Base-by-base conservation (phyloP, 2,797 vertebrate species). In the Centropyge bicolor region DNA sequence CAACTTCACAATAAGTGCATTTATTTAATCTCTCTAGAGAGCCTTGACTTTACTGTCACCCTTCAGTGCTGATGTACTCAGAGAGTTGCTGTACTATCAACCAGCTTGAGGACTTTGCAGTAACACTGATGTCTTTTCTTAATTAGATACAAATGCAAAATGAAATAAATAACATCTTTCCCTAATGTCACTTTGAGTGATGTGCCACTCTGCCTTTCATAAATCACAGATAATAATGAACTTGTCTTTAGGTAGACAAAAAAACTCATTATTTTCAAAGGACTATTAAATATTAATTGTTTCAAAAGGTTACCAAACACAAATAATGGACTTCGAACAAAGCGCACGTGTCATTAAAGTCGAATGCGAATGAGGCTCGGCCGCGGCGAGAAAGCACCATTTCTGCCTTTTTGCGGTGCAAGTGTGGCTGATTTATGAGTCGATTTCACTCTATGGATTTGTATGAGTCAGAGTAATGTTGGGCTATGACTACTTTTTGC, bases 401-500 rank as follows among this genome's bases (percentile, higher is more conserved):
- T 63, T 60, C n/a, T 64, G 11, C 57, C 48, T 54, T 46, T 46
- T 64, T 54, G 36, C 48, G 55, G 3, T 67, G 60, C 12, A 56
- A 65, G 31, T 31, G 49, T 17, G 49, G 56, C 20, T 63, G 60
- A 70, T 55, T 75, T 67, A 64, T 81, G 57, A 62, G 31, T 64
- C 73, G 6, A 61, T 78, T 86, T 76, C 36, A 40, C 22, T 22
- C 12, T 17, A 46, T 48, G 24, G 36, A 35, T 48, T 62, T 10
- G 45, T 60, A 24, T 46, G 24, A 55, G 22, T 51, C 46, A 64
- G 49, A 57, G 9, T 54, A 71, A 81, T 76, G 46, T 36, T n/a
- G 45, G 57, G 24, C 62, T 59, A 20, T 77, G 8, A 65, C 45
- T 49, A 17, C 27, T 67, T 81, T 81, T 73, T 72, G 62, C 62